A percentile compares a stretch with the other conserved stretches of the same genome.
phyloP scores from a whole-genome alignment of 2,888 invertebrate genomes.

The Desoria tigrina region DNA sequence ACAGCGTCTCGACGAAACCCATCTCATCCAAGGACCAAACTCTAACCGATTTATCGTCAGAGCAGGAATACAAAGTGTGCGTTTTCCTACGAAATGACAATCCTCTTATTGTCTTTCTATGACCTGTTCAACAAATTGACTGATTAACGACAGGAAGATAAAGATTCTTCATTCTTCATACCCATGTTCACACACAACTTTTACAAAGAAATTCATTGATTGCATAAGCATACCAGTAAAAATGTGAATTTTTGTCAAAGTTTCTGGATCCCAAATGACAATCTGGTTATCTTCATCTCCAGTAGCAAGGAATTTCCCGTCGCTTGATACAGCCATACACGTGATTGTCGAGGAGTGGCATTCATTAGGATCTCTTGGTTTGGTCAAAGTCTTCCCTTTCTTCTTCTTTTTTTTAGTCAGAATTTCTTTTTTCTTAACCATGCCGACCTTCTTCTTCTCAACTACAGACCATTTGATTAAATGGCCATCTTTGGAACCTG shows the following conservation, averaged over 20 bases:
- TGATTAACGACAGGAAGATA: background rate
- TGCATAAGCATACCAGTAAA: conserved; percentile 63
- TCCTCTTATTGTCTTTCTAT: conserved; percentile 72
- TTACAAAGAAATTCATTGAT: conserved; percentile 1
- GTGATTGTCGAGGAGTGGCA: conserved; percentile 60
- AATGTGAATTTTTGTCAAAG: conserved; percentile 73
- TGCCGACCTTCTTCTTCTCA: conserved; percentile 61
- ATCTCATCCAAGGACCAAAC: conserved; percentile 94
- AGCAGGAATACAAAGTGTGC: conserved; percentile 72
- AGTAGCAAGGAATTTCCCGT: conserved; percentile 77
- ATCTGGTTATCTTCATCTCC: conserved; percentile 71
- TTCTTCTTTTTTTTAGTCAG: conserved; percentile 55
- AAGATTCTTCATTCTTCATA: conserved; percentile 4
- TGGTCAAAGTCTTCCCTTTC: conserved; percentile 33
- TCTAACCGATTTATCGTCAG: conserved; percentile 59
- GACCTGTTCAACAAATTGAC: conserved; percentile 61
- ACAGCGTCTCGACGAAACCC: conserved; percentile 88
- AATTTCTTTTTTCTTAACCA: conserved; percentile 53
- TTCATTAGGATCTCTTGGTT: conserved; percentile 26
- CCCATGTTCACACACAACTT: background rate
- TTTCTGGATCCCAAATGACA: conserved; percentile 80
- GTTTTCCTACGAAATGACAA: conserved; percentile 81
- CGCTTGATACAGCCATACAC: conserved; percentile 72
- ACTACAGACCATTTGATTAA: conserved; percentile 73
- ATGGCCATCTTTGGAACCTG: conserved; percentile 84